Evolutionary conservation across 2,888 invertebrate species (phyloP), one percentile per base, ranked within the genome.

Genomic region (Ashinkailepas kermadecensis): DNA sequence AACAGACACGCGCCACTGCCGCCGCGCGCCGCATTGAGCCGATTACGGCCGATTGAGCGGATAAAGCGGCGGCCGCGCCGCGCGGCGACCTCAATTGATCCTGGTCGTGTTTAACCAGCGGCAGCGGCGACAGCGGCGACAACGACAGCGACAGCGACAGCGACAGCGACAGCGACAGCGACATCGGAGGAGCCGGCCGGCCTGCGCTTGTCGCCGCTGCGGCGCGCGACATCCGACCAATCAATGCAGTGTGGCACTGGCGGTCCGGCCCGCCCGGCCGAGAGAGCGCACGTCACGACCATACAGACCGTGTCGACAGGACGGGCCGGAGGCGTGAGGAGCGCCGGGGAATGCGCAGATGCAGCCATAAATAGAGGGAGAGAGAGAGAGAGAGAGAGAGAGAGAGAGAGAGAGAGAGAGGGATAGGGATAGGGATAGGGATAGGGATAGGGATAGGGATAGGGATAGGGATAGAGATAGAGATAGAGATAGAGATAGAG

Each of bases 41-140:
- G 74, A 74, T 74, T 74, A 74, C 54, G 65, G 39, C 13, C 74
- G 74, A 59, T 74, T 74, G 74, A 74, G 74, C 74, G 25, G 74
- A 74, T 74, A 54, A 39, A 54, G 65, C 70, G 74, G 13, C 13
- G 74, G 54, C 74, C 74, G 54, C 18, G 39, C 74, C 23, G 54
- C 74, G 18, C 23, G 39, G 39, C 74, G 74, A 74, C 74, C 74
- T 74, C 74, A 74, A 74, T 74, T 74, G 74, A 74, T 74, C 74
- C 25, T 3, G 18, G 67, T 25, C 74, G 74, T 74, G 74, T 74
- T 54, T 39, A 74, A 74, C 25, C 67, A 67, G 25, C 39, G 39
- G 39, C 39, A 39, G 39, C 39, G 39, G 39, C 39, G 39, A 39
- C 39, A 39, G 15, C n/a, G n/a, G n/a, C n/a, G n/a, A n/a, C n/a